Percentiles rank a stretch among this genome's conserved stretches.
phyloP scores from a whole-genome alignment of 2,797 vertebrate genomes.

The Sebastes dallii region DNA sequence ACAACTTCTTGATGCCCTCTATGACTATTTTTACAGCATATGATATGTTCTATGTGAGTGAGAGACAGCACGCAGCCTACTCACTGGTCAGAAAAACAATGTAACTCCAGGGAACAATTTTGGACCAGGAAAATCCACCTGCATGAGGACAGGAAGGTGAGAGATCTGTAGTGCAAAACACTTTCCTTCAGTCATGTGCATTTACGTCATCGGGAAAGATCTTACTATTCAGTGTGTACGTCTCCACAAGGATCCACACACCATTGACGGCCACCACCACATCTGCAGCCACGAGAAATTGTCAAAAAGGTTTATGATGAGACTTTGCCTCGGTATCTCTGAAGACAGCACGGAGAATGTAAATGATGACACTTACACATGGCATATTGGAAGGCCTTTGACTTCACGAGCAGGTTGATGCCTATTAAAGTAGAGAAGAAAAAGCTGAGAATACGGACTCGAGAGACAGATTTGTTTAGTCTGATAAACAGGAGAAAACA shows the following conservation, averaged over 20 bases:
- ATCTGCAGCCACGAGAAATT: constrained; percentile 79
- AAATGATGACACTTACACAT: constrained; percentile 91
- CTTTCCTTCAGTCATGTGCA: background rate
- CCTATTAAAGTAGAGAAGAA: constrained; percentile 76
- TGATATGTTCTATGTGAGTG: background rate
- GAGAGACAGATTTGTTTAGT: background rate
- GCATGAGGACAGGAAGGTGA: constrained; percentile 32
- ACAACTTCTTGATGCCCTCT: background rate
- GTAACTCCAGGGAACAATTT: constrained; percentile 93
- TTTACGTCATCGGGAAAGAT: background rate
- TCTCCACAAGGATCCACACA: constrained; percentile 96
- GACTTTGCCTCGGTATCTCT: background rate
- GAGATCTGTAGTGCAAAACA: background rate
- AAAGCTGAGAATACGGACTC: background rate
- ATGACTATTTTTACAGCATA: background rate
- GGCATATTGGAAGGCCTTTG: constrained; percentile 91
- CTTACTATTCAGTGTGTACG: constrained; percentile 91
- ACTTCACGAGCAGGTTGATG: constrained; percentile 95
- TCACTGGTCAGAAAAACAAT: constrained; percentile 96
- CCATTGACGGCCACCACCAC: constrained; percentile 94
- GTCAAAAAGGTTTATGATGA: background rate
- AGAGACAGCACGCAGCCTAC: constrained; percentile 40
- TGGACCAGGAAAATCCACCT: constrained; percentile 92
- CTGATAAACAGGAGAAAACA: background rate
- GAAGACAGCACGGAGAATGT: background rate